These are phyloP conservation scores for Chironomus tepperi DNA, from an alignment of 1,140 invertebrate species.

Conservation along the genomic window DNA sequence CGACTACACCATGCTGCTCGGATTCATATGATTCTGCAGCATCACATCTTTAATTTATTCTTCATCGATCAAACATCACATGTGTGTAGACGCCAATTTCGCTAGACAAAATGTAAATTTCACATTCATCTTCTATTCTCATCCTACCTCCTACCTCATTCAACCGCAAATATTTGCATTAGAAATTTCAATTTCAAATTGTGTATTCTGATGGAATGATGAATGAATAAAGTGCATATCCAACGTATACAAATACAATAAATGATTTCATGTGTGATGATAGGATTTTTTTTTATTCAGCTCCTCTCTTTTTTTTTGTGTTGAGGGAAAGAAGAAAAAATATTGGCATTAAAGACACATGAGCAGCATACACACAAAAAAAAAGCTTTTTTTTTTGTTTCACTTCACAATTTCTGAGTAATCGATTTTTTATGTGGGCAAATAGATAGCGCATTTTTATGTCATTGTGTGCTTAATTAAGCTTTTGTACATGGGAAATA, in stretches of 20 bases:
- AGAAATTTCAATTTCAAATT: slow-evolving; percentile 11
- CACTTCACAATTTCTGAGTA: neutral
- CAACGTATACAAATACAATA: neutral
- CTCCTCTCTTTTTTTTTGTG: neutral
- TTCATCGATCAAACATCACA: neutral
- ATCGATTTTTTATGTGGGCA: neutral
- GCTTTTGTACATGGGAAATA: too few species aligned
- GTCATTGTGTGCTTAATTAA: neutral
- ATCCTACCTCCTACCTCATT: neutral
- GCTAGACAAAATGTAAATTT: slow-evolving; percentile 2
- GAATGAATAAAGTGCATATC: too few species aligned
- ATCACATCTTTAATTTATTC: neutral
- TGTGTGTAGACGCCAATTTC: neutral
- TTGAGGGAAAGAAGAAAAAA: neutral
- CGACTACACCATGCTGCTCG: too few species aligned
- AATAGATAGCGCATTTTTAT: neutral
- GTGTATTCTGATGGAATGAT: too few species aligned
- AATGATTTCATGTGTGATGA: too few species aligned
- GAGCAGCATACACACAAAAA: too few species aligned
- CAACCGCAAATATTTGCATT: slow-evolving; percentile 13
- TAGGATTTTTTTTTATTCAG: neutral
- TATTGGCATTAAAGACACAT: too few species aligned
- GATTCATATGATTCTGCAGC: neutral
- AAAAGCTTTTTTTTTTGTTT: too few species aligned
- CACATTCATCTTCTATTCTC: neutral